Evolutionary conservation across 2,113 vertebrate genomes (phyloP).

Genomic region (Potamarius usumacintae): DNA sequence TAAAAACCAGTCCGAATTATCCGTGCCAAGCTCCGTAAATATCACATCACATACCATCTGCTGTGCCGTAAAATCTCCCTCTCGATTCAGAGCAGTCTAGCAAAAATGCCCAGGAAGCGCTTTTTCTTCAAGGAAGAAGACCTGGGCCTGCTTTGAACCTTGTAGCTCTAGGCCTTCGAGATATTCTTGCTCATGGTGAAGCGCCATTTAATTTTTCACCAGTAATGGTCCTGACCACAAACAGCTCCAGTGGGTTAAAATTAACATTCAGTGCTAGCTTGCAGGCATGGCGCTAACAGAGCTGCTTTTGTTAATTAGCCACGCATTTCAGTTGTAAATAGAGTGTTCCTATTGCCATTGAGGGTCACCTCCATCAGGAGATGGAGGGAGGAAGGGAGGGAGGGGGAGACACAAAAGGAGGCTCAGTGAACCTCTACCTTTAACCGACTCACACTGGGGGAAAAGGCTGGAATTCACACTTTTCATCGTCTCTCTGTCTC

Average conservation of each 20-base stretch:
- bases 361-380: constrained; percentile 59
- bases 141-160: not conserved
- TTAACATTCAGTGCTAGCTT: constrained; percentile 70
- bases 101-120: not conserved
- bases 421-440: constrained; percentile 32
- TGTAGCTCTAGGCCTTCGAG: constrained; percentile 27
- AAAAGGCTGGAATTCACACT: constrained; percentile 6
- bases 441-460: not conserved
- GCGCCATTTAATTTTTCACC: constrained; percentile 58
- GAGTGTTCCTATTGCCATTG: constrained; percentile 64
- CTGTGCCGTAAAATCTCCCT: constrained; percentile 24
- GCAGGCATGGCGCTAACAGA: constrained; percentile 64
- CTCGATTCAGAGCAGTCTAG: constrained; percentile 1
- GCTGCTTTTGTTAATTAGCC: constrained; percentile 76
- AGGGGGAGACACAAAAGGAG: constrained; percentile 47
- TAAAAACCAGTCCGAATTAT: not conserved
- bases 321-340: constrained; percentile 70
- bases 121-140: not conserved
- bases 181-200: constrained; percentile 20
- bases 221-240: constrained; percentile 48
- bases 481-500: not conserved
- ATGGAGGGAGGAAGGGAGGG: constrained; percentile 31
- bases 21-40: not conserved
- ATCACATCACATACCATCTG: constrained; percentile 50
- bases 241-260: constrained; percentile 56